phyloP scores from a whole-genome alignment of 2,113 vertebrate genomes.

The Rhabdornis inornatus region DNA sequence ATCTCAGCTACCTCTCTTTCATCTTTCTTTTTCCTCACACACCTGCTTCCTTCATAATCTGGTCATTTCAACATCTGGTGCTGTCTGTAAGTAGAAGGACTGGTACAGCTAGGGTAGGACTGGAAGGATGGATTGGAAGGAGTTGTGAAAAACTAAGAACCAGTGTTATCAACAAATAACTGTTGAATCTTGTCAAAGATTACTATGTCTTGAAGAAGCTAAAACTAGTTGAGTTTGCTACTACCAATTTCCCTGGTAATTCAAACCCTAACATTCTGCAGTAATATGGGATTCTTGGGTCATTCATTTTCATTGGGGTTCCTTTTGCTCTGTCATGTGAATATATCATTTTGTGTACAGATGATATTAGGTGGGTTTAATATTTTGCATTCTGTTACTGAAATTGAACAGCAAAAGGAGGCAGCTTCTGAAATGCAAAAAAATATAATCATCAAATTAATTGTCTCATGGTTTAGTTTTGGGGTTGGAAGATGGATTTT shows the following conservation, averaged over 20 bases:
- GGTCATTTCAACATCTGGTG: not conserved
- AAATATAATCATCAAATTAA: not conserved
- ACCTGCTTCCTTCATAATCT: not conserved
- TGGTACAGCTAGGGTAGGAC: not conserved
- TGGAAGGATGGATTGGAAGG: not conserved
- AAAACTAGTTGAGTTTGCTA: not conserved
- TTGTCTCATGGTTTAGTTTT: not conserved
- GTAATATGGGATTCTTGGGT: not conserved
- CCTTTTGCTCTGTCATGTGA: not conserved
- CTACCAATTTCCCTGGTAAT: not conserved
- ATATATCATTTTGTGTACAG: not conserved
- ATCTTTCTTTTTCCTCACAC: not conserved
- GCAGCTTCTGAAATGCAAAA: not conserved
- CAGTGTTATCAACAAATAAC: not conserved
- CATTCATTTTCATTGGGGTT: not conserved
- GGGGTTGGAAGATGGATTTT: not conserved
- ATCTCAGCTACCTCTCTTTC: not conserved
- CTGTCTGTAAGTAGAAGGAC: not conserved
- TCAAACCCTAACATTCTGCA: not conserved
- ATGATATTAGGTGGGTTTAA: not conserved
- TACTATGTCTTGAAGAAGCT: not conserved
- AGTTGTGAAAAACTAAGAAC: not conserved
- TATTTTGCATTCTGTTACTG: not conserved
- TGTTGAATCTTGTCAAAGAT: not conserved
- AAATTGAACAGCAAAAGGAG: not conserved